A percentile compares a stretch with the other conserved stretches of the same genome.
Evolutionary conservation across 1,140 invertebrate genomes (phyloP).

Genomic region (Eumaeus atala): DNA sequence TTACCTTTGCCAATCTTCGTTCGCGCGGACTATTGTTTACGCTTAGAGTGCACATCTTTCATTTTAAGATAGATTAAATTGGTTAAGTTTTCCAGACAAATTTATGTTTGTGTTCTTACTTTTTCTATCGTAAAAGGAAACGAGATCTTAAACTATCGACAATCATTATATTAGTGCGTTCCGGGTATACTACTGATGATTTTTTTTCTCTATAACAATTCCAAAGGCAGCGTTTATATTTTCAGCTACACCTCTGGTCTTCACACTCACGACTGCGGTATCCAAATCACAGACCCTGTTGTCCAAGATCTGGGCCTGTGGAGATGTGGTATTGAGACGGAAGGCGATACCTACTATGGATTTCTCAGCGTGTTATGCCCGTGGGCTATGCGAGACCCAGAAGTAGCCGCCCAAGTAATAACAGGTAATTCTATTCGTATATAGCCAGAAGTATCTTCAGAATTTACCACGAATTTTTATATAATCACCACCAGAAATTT

Average conservation of each 20-base stretch:
- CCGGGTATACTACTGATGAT: too few species aligned
- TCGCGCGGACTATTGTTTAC: too few species aligned
- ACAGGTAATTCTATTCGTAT: constrained; percentile 20
- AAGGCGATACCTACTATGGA: constrained; percentile 37
- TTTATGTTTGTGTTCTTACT: too few species aligned
- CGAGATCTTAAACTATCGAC: too few species aligned
- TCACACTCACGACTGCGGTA: constrained; percentile 34
- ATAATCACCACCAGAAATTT: too few species aligned
- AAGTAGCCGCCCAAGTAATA: constrained; percentile 32
- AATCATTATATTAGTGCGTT: too few species aligned
- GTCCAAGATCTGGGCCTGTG: constrained; percentile 43
- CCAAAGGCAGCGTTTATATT: constrained; percentile 2
- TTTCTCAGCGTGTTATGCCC: constrained; percentile 39
- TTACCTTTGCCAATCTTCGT: too few species aligned
- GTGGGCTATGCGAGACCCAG: constrained; percentile 35
- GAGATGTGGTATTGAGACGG: constrained; percentile 51
- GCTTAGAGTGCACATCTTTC: too few species aligned
- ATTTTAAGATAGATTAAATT: too few species aligned
- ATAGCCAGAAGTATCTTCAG: not conserved
- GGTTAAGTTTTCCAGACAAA: too few species aligned
- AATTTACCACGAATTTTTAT: not conserved
- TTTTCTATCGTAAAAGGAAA: too few species aligned
- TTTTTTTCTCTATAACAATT: too few species aligned
- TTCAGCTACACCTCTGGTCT: constrained; percentile 32
- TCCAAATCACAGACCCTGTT: constrained; percentile 37